Conservation (phyloP, 2,113 vertebrate genomes). For the Myodes glareolus region DNA sequence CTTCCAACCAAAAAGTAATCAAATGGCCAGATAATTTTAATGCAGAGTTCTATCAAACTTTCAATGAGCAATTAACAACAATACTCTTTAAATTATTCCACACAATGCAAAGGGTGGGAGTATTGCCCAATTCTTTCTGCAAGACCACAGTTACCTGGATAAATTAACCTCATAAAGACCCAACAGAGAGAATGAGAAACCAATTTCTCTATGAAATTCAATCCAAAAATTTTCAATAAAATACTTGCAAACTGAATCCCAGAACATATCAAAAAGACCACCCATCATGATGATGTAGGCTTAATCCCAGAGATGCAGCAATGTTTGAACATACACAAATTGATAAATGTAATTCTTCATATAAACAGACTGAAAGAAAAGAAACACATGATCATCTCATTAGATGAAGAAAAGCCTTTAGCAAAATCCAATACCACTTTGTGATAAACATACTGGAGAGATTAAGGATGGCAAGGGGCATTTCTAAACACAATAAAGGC, state of each 20-base stretch:
- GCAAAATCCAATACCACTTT: background rate
- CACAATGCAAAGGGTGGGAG: background rate
- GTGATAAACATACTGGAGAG: background rate
- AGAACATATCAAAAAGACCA: background rate
- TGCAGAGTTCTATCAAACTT: background rate
- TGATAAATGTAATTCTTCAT: background rate
- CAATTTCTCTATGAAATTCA: background rate
- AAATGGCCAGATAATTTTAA: background rate
- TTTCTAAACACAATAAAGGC: background rate
- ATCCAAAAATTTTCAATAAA: background rate
- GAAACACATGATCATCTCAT: background rate
- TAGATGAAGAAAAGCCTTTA: background rate
- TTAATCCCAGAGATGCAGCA: background rate
- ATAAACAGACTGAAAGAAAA: background rate
- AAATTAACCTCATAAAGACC: background rate
- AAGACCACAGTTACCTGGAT: background rate
- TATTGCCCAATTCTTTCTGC: background rate
- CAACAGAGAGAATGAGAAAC: background rate
- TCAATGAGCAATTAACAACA: background rate
- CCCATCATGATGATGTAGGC: background rate
- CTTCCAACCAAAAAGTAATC: background rate
- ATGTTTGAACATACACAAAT: background rate
- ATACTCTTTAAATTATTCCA: background rate
- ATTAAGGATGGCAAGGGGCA: background rate
- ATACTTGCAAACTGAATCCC: background rate